Conservation (phyloP, 2,888 invertebrate genomes). For the Tryphoninae sp. region DNA sequence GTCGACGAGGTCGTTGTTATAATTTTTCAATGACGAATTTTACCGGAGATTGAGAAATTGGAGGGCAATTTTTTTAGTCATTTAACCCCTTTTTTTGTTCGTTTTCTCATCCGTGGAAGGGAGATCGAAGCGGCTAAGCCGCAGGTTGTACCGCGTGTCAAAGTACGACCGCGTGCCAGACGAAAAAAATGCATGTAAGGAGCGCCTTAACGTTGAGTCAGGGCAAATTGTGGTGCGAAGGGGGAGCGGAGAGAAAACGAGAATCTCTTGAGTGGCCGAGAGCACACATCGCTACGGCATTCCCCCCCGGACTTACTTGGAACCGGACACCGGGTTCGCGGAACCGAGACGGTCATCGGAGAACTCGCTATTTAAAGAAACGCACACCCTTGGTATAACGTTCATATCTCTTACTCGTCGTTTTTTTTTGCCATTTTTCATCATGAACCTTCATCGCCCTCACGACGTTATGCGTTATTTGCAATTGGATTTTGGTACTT, state of each 20-base stretch:
- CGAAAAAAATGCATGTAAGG: slow-evolving; percentile 29
- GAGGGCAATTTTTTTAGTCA: no score
- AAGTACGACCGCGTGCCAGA: slow-evolving; percentile 55
- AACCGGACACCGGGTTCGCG: slow-evolving; percentile 72
- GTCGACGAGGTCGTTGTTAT: no score
- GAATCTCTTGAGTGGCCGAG: slow-evolving; percentile 46
- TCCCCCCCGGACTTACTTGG: slow-evolving; percentile 72
- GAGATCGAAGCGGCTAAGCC: no score
- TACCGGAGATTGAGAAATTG: no score
- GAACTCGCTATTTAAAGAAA: slow-evolving; percentile 73
- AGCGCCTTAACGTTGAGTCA: slow-evolving; percentile 55
- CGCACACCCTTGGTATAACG: slow-evolving; percentile 59
- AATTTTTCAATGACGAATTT: no score
- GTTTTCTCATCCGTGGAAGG: no score
- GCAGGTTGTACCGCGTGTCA: slow-evolving; percentile 58
- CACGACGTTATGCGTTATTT: slow-evolving; percentile 13
- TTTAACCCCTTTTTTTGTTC: no score
- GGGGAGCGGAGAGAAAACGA: slow-evolving; percentile 42
- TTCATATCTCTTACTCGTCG: slow-evolving; percentile 51
- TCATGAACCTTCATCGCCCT: slow-evolving; percentile 70
- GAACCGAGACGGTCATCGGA: slow-evolving; percentile 73
- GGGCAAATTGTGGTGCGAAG: slow-evolving; percentile 9
- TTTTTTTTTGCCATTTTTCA: slow-evolving; percentile 62
- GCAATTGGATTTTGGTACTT: not conserved
- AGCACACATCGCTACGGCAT: slow-evolving; percentile 53